Evolutionary conservation across 2,888 invertebrate genomes (phyloP).

Genomic region (Lagria hirta): DNA sequence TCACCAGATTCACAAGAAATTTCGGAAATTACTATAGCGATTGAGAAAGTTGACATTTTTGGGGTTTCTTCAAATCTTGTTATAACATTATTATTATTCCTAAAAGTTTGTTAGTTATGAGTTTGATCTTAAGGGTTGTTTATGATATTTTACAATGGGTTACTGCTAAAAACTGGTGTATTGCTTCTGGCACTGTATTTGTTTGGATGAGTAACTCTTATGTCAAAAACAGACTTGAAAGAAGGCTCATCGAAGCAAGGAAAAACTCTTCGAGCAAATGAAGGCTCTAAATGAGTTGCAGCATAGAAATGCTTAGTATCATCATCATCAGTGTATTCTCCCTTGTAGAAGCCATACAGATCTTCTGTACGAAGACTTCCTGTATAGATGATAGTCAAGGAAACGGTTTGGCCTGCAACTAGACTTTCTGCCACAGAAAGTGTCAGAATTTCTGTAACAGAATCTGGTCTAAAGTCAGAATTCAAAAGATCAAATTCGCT

Average conservation of each 20-base stretch:
- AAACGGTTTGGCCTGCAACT: constrained; percentile 16
- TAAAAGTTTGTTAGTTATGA: too few species aligned
- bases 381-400: constrained; percentile 14
- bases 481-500: too few species aligned
- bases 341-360: constrained; percentile 34
- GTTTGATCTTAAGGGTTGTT: too few species aligned
- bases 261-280: constrained; percentile 32
- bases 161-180: too few species aligned
- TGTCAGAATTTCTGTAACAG: constrained; percentile 30
- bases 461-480: constrained; percentile 7
- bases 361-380: constrained; percentile 26
- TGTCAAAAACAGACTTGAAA: constrained; percentile 32
- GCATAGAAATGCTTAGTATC: constrained; percentile 27
- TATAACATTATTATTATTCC: too few species aligned
- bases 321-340: constrained; percentile 25
- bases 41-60: constrained; percentile 81
- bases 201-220: constrained; percentile 26
- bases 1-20: constrained; percentile 54
- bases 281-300: constrained; percentile 34
- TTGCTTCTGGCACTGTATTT: constrained; percentile 27
- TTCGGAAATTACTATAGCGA: constrained; percentile 82
- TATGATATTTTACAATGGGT: too few species aligned
- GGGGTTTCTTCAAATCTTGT: constrained; percentile 53
- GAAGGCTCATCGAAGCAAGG: constrained; percentile 38
- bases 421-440: constrained; percentile 13